Evolutionary conservation across 2,113 vertebrate species (phyloP), one percentile per base, ranked within the genome.

Genomic region (Climacteris rufus): DNA sequence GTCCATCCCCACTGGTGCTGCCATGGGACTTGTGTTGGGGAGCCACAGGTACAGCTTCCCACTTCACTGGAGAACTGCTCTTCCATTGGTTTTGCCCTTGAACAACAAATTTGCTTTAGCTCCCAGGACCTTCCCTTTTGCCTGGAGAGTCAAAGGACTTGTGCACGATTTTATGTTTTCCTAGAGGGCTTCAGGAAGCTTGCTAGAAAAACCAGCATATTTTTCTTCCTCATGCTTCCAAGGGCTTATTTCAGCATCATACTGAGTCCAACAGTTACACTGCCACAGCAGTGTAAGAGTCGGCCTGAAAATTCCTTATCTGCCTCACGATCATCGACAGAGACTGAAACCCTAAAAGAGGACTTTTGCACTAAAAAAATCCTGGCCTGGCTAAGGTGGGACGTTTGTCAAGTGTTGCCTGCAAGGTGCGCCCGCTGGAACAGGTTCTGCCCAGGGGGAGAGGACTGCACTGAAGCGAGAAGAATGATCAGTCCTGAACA

Each of bases 1-100:
- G 12, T 5, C 19, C n/a, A 12, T 40, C 16, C 53, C 25, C 10
- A 6, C 2, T 11, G 60, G 3, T 85, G 75, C 61, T 71, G 40
- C 42, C 21, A 1, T 2, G 6, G 66, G 42, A 37, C 31, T 44
- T 2, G 0, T 2, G 9, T 49, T 39, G 0, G 1, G 44, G 25
- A 45, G 23, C 24, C 18, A 40, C 0, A 15, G 44, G 27, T 63
- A 42, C 28, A 85, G 27, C 39, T 31, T 17, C 10, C 25, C 30
- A 20, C n/a, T 44, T 76, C 16, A 23, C 49, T 57, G 8, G 3
- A 64, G 50, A 80, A 60, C 45, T 33, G 40, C 14, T 37, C 35
- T 33, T 65, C 54, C 53, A 31, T 47, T 33, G 15, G 5, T 44
- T 64, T 64, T 82, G 54, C 35, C 37, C 65, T 44, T 31, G 39